Evolutionary conservation across 2,888 invertebrate species (phyloP).

Genomic region (Pyrochroa serraticornis): DNA sequence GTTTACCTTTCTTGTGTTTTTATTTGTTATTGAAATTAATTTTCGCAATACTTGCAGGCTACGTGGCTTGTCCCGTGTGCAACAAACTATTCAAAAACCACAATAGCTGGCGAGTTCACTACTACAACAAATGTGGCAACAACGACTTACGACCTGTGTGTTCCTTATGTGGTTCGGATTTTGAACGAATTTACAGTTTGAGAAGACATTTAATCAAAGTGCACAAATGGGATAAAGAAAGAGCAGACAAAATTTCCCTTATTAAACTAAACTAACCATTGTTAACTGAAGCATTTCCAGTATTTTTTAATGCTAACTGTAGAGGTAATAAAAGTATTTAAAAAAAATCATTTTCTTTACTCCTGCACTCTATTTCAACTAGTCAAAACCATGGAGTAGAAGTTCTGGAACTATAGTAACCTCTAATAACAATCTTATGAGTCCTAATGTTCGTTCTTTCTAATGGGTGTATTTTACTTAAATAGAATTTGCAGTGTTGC

Average conservation of each 20-base stretch:
- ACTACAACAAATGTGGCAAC: constrained; percentile 27
- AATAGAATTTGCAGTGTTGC: background rate
- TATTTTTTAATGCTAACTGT: background rate
- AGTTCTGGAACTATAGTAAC: too few species aligned
- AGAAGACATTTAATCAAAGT: constrained; percentile 30
- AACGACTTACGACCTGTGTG: constrained; percentile 17
- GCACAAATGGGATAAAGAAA: constrained; percentile 13
- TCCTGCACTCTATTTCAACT: background rate
- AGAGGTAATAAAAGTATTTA: background rate
- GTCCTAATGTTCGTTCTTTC: background rate
- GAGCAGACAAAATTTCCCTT: background rate
- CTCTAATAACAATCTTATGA: background rate
- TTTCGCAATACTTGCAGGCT: constrained; percentile 12
- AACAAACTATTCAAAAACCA: constrained; percentile 27
- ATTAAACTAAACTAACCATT: background rate
- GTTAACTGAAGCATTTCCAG: background rate
- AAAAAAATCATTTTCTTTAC: background rate
- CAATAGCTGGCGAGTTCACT: constrained; percentile 28
- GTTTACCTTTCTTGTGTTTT: constrained; percentile 3
- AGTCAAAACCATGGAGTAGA: too few species aligned
- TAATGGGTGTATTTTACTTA: background rate
- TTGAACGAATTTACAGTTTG: constrained; percentile 38
- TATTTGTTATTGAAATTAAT: background rate
- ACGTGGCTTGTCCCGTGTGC: constrained; percentile 19
- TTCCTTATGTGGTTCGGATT: constrained; percentile 35